phyloP scores from a whole-genome alignment of 2,113 vertebrate species.

The Corydoras sp. region DNA sequence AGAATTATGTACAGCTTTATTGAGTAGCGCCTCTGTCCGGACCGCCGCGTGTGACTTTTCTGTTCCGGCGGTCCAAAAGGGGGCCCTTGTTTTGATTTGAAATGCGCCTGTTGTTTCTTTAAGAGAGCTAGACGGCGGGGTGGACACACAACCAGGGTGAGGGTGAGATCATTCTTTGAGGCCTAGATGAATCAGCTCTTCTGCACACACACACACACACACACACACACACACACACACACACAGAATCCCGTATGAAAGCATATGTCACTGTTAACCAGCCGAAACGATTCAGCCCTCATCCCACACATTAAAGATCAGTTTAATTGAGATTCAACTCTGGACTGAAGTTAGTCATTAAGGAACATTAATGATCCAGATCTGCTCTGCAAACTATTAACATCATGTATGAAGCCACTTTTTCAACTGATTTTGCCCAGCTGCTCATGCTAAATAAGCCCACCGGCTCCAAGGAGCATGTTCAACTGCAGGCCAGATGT shows the following conservation, averaged over 20 bases:
- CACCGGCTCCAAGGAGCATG: too few species aligned
- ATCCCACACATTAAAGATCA: not conserved
- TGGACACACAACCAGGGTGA: conserved; percentile 18
- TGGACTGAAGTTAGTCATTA: too few species aligned
- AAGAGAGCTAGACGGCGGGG: conserved; percentile 36
- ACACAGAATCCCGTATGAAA: not conserved
- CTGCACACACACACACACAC: conserved; percentile 13
- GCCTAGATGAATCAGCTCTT: conserved; percentile 42
- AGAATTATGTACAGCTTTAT: conserved; percentile 1
- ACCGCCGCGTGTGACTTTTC: not conserved
- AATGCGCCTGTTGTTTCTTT: conserved; percentile 38
- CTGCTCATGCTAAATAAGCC: too few species aligned
- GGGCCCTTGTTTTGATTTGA: conserved; percentile 45
- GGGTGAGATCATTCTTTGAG: conserved; percentile 39
- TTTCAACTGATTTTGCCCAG: too few species aligned
- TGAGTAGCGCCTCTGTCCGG: not conserved
- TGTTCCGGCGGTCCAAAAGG: conserved; percentile 10
- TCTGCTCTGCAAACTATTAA: too few species aligned
- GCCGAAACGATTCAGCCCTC: not conserved
- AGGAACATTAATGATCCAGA: too few species aligned
- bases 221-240: conserved; percentile 5
- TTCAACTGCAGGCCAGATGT: too few species aligned
- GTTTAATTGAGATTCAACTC: not conserved
- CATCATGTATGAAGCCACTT: too few species aligned
- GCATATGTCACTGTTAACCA: not conserved